phyloP scores from a whole-genome alignment of 2,797 vertebrate species.

The Amblyopsis hoosieri region DNA sequence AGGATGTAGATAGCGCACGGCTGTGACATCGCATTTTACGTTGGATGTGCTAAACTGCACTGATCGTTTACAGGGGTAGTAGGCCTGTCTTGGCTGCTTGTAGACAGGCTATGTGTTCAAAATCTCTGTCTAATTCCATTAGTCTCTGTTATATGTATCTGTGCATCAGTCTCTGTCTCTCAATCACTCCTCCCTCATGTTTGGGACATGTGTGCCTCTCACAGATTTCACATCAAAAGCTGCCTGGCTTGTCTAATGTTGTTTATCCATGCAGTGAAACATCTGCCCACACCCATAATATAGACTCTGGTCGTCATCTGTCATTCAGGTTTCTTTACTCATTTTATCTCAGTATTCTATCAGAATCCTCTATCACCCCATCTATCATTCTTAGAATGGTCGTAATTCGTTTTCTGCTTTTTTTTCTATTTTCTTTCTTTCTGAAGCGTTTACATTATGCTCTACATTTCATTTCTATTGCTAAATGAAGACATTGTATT shows the following conservation, averaged over 20 bases:
- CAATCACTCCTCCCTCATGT: constrained; percentile 5
- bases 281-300: neutral
- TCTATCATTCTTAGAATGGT: constrained; percentile 16
- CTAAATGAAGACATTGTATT: constrained; percentile 11
- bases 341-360: constrained; percentile 13
- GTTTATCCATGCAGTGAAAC: neutral
- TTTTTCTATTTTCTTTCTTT: neutral
- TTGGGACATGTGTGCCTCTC: constrained; percentile 1
- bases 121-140: neutral
- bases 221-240: neutral
- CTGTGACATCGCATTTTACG: no score
- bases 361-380: constrained; percentile 6
- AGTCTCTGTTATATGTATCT: neutral
- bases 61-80: no score
- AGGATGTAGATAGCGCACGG: no score
- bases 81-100: no score
- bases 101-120: no score
- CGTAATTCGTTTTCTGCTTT: constrained; percentile 10
- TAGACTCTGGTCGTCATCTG: neutral
- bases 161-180: constrained; percentile 2
- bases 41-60: no score
- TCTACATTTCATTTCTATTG: constrained; percentile 18
- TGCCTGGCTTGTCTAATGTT: constrained; percentile 1
- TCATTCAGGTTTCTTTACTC: constrained; percentile 8
- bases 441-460: neutral